Evolutionary conservation across 2,113 vertebrate genomes (phyloP).

Genomic region (Coreoperca whiteheadi): DNA sequence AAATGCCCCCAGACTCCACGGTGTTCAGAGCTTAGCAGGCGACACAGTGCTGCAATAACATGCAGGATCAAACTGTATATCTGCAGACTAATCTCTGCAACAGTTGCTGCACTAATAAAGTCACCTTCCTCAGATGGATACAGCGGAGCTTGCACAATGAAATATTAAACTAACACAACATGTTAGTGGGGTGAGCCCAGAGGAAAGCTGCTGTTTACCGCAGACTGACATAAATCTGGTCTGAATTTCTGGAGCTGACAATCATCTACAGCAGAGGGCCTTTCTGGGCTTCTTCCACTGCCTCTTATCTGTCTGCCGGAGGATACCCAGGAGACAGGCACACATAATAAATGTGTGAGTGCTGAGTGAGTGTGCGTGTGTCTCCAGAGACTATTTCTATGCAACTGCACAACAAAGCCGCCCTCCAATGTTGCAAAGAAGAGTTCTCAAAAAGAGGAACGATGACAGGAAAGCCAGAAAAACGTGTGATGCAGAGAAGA

Average conservation of each 20-base stretch:
- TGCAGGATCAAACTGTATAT: neutral
- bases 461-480: neutral
- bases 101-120: constrained; percentile 6
- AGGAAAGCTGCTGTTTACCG: constrained; percentile 19
- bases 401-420: constrained; percentile 7
- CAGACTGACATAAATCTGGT: constrained; percentile 24
- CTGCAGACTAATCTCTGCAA: neutral
- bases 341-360: constrained; percentile 41
- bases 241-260: constrained; percentile 52
- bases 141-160: constrained; percentile 15
- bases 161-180: constrained; percentile 35
- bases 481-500: neutral
- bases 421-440: constrained; percentile 16
- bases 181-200: constrained; percentile 1
- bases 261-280: constrained; percentile 30
- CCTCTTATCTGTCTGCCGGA: constrained; percentile 45
- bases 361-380: constrained; percentile 1
- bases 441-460: neutral
- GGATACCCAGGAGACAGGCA: constrained; percentile 41
- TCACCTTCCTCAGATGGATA: neutral
- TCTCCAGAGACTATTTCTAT: constrained; percentile 7
- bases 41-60: neutral
- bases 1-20: neutral
- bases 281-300: constrained; percentile 35
- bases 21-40: neutral